Evolutionary conservation across 2,888 invertebrate species (phyloP), one percentile per base, ranked within the genome.

Genomic region (Pyralis farinalis): DNA sequence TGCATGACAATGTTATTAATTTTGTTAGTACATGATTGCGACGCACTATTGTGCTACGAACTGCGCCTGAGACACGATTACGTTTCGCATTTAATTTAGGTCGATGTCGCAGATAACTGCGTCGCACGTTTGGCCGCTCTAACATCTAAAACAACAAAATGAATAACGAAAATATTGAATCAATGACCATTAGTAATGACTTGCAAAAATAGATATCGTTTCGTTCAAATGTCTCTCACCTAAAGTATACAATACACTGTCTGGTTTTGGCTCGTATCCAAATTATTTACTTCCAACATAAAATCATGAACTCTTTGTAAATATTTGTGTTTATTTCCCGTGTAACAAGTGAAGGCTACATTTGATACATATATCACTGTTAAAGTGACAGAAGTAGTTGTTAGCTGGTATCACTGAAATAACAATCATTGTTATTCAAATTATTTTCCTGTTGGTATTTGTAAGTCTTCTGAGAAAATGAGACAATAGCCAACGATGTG

Each of bases 221-320:
- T 65, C 63, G 63, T 64, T 55, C 52, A 60, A 73, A 77, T 80
- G 85, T 83, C 84, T 77, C 82, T 84, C 76, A 83, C 76, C 84
- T 80, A 72, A 63, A 55, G 55, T 59, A 61, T 69, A 68, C 70
- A 67, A 60, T 70, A 69, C 64, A 71, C 67, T 64, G 68, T 75
- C 69, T 69, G 66, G 62, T 68, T 69, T 79, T 87, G 86, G 86
- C 79, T 31, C 42, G 16, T 36, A 37, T 74, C 86, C 86, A 87
- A 79, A 67, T 64, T 60, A 71, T 75, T 65, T 64, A 68, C 67
- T 72, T 71, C 65, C 63, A 45, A 64, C 56, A 64, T 68, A 59
- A 50, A 48, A 47, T 47, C 47, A 43, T 49, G 53, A 49, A 40
- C 40, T 49, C 43, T 45, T 53, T 48, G 63, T 66, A 68, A 64